A percentile compares a stretch with the other conserved stretches of the same genome.
These are phyloP conservation scores for Bergia sp. DNA, from an alignment of 92 coral and sea anemone genomes.

Conservation along the genomic window DNA sequence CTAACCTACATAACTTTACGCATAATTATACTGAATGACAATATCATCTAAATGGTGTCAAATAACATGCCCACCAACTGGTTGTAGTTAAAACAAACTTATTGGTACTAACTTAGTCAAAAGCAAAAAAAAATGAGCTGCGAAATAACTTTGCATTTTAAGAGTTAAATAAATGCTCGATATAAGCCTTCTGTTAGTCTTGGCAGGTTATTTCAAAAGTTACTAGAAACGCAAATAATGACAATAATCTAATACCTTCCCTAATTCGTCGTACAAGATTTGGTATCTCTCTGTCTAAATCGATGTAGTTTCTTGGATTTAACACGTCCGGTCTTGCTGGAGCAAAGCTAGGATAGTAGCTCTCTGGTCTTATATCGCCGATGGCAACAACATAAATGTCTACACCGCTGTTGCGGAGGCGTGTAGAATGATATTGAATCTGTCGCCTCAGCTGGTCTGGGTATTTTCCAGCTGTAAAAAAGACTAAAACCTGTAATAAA, in stretches of 20 bases:
- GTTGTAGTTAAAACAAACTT: too few species aligned
- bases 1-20: too few species aligned
- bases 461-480: background rate
- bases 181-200: too few species aligned
- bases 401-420: constrained; percentile 63
- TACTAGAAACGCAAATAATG: too few species aligned
- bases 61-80: too few species aligned
- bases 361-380: constrained; percentile 52
- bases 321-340: constrained; percentile 44
- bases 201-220: too few species aligned
- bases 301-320: constrained; percentile 50
- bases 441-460: constrained; percentile 10
- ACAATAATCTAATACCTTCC: background rate
- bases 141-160: too few species aligned
- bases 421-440: constrained; percentile 20
- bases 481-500: background rate
- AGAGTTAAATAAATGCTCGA: too few species aligned
- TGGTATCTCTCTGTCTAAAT: constrained; percentile 53
- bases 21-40: too few species aligned
- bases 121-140: too few species aligned
- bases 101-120: too few species aligned
- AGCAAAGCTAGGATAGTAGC: constrained; percentile 8
- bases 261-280: constrained; percentile 31
- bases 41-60: too few species aligned
- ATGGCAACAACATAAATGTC: constrained; percentile 66